These are phyloP conservation scores for Cotesia chilonis DNA, from an alignment of 1,140 invertebrate species.

Conservation along the genomic window DNA sequence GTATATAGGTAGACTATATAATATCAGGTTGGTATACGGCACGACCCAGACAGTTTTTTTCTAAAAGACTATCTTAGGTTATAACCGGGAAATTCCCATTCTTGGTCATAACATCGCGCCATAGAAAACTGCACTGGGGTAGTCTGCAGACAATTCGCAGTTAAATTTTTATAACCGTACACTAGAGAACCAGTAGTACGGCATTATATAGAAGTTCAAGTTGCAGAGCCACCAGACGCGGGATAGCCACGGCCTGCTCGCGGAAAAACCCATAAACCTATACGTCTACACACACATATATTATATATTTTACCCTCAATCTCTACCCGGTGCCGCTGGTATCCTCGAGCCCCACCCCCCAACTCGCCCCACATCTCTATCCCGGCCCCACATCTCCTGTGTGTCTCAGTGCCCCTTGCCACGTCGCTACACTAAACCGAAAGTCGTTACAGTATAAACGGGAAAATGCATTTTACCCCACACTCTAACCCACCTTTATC, in stretches of 20 bases:
- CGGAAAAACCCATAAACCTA: conserved; percentile 60
- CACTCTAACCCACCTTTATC: neutral
- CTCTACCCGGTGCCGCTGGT: conserved; percentile 26
- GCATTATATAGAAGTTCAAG: too few species aligned
- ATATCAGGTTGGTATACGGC: conserved; percentile 17
- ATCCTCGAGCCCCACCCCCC: conserved; percentile 9
- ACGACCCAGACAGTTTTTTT: conserved; percentile 63
- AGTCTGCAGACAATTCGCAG: conserved; percentile 66
- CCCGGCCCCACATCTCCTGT: conserved; percentile 7
- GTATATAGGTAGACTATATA: neutral
- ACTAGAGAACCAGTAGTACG: conserved; percentile 47
- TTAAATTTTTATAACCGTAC: conserved; percentile 65
- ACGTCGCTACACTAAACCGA: conserved; percentile 26
- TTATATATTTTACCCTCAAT: conserved; percentile 41
- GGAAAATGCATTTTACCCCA: conserved; percentile 31
- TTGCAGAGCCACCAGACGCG: conserved; percentile 47
- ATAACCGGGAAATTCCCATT: conserved; percentile 41
- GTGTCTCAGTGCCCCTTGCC: conserved; percentile 23
- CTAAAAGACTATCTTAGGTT: conserved; percentile 21
- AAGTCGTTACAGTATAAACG: conserved; percentile 36
- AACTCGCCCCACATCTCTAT: neutral
- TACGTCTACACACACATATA: conserved; percentile 45
- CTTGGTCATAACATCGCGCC: conserved; percentile 44
- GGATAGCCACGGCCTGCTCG: conserved; percentile 57
- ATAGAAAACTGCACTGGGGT: conserved; percentile 29